Percentiles rank a stretch among this genome's conserved stretches.
phyloP scores from a whole-genome alignment of 2,113 vertebrate species.

The Leucoraja erinaceus region DNA sequence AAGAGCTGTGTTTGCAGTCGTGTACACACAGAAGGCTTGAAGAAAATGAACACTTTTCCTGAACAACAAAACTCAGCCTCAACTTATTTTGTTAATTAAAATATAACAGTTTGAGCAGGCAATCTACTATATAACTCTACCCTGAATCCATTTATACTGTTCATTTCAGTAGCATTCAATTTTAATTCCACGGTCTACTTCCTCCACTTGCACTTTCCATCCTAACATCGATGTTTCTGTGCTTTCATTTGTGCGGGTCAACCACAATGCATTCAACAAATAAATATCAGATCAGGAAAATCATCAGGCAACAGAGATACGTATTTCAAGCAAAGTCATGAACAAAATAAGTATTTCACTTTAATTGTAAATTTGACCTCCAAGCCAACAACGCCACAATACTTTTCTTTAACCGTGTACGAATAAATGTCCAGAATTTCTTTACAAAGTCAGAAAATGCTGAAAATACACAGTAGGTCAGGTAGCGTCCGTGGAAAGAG shows the following conservation, averaged over 20 bases:
- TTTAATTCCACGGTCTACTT: background rate
- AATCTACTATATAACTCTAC: background rate
- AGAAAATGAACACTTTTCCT: no score
- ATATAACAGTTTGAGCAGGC: background rate
- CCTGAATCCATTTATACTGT: background rate
- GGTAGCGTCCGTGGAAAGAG: no score
- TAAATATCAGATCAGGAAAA: background rate
- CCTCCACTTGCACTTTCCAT: background rate
- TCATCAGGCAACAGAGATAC: background rate
- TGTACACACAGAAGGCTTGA: no score
- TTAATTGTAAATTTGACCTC: background rate
- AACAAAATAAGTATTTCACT: background rate
- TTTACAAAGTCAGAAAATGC: no score
- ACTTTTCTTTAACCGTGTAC: background rate
- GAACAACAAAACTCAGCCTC: no score
- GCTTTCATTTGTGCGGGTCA: background rate
- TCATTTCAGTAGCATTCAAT: background rate
- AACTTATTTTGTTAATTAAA: no score
- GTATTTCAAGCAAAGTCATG: background rate
- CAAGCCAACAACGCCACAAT: background rate
- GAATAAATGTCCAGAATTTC: no score
- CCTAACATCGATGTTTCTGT: background rate
- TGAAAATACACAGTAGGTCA: no score
- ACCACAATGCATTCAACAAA: background rate
- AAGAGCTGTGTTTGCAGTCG: no score